Evolutionary conservation across 2,797 vertebrate genomes (phyloP).

Genomic region (Pipistrellus kuhlii): DNA sequence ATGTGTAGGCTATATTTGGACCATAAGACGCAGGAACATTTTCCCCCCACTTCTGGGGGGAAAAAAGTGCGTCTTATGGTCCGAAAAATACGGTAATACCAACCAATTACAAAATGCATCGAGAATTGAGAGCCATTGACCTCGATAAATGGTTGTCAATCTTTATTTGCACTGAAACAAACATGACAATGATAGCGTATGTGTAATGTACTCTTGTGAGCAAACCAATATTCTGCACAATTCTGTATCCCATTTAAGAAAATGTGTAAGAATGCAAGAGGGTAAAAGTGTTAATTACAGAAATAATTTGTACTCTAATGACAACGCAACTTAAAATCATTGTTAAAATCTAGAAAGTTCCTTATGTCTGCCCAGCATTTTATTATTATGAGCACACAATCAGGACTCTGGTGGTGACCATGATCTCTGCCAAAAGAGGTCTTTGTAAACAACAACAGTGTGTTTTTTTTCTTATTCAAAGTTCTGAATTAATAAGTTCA

Average conservation of each 20-base stretch:
- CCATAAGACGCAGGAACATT: too few relatives aligned
- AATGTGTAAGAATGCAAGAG: not conserved
- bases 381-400: not conserved
- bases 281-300: not conserved
- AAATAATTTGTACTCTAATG: slow-evolving; percentile 36
- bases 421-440: not conserved
- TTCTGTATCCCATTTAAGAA: not conserved
- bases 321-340: not conserved
- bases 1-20: too few relatives aligned
- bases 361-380: slow-evolving; percentile 1
- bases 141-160: not conserved
- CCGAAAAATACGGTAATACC: too few relatives aligned
- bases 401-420: not conserved
- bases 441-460: slow-evolving; percentile 31
- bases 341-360: not conserved
- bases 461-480: not conserved
- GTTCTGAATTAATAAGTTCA: slow-evolving; percentile 5
- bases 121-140: not conserved
- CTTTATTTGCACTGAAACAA: not conserved
- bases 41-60: too few relatives aligned
- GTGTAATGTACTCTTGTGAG: not conserved
- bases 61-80: too few relatives aligned
- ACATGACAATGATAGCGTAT: not conserved
- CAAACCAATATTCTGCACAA: not conserved
- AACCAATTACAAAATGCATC: not conserved